Conservation (phyloP, 2,113 vertebrate genomes). For the Tyrannus savana region DNA sequence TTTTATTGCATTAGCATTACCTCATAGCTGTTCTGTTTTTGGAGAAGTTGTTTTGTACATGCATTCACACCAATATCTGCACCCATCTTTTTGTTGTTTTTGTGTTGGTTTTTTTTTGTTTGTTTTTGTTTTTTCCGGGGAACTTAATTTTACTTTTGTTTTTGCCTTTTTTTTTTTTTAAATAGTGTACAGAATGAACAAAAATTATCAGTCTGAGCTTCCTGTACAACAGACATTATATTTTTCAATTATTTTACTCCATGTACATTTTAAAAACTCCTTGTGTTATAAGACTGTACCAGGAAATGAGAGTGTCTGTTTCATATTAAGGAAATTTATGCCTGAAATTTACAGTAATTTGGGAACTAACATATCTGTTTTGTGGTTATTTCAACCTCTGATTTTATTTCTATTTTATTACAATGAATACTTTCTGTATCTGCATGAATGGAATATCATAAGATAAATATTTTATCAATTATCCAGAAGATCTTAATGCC, state of each 20-base stretch:
- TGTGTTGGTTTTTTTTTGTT: no score
- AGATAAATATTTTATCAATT: neutral
- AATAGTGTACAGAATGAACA: neutral
- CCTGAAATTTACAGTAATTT: neutral
- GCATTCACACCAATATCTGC: neutral
- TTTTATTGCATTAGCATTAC: neutral
- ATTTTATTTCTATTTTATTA: neutral
- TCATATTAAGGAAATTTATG: neutral
- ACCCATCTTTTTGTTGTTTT: fast-evolving
- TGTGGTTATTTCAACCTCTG: neutral
- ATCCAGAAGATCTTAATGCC: neutral
- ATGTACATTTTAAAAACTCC: neutral
- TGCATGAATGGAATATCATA: neutral
- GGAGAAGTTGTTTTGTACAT: neutral
- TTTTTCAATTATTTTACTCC: neutral
- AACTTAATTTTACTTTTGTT: neutral
- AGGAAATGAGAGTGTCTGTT: neutral
- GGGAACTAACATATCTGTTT: neutral
- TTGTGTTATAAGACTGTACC: neutral
- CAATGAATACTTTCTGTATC: neutral
- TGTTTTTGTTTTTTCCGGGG: fast-evolving
- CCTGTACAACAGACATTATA: neutral
- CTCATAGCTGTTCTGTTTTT: neutral
- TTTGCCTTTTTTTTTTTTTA: neutral
- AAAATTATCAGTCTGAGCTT: neutral